phyloP scores from a whole-genome alignment of 2,113 vertebrate species.

The Oxygymnocypris stewartii region DNA sequence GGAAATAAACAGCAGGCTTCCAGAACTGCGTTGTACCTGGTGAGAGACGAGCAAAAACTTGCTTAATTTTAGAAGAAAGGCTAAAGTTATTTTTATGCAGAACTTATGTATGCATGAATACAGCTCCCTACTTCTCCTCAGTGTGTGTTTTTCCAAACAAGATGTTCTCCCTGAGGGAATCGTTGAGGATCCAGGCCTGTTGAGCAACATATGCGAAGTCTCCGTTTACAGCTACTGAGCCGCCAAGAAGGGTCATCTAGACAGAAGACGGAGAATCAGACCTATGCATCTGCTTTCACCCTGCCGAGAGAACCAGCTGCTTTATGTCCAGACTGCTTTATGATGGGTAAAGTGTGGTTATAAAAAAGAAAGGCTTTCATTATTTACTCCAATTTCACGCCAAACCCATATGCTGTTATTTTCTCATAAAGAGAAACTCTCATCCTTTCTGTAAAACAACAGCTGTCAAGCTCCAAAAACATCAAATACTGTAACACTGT shows the following conservation, averaged over 20 bases:
- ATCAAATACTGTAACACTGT: background rate
- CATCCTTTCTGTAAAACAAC: background rate
- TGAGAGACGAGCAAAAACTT: background rate
- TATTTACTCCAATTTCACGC: background rate
- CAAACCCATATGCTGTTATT: conserved; percentile 6
- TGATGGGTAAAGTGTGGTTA: background rate
- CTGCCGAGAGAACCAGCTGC: background rate
- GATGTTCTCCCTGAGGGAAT: conserved; percentile 80
- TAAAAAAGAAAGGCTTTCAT: background rate
- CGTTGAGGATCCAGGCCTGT: conserved; percentile 82
- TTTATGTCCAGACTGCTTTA: conserved; percentile 6
- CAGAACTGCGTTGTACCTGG: conserved; percentile 74
- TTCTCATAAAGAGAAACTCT: background rate
- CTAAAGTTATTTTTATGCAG: conserved; percentile 4
- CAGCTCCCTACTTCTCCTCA: conserved; percentile 70
- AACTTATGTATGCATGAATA: background rate
- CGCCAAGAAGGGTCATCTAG: conserved; percentile 80
- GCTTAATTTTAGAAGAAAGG: background rate
- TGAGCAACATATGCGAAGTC: conserved; percentile 78
- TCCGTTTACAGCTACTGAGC: conserved; percentile 72
- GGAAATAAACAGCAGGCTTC: conserved; percentile 78
- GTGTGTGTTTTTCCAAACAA: conserved; percentile 76
- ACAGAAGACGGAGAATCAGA: conserved; percentile 11
- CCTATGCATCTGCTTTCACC: background rate
- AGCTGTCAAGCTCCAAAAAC: background rate